Evolutionary conservation across 2,797 vertebrate genomes (phyloP), one percentile per base, ranked within the genome.

Genomic region (Rhinophrynus dorsalis): DNA sequence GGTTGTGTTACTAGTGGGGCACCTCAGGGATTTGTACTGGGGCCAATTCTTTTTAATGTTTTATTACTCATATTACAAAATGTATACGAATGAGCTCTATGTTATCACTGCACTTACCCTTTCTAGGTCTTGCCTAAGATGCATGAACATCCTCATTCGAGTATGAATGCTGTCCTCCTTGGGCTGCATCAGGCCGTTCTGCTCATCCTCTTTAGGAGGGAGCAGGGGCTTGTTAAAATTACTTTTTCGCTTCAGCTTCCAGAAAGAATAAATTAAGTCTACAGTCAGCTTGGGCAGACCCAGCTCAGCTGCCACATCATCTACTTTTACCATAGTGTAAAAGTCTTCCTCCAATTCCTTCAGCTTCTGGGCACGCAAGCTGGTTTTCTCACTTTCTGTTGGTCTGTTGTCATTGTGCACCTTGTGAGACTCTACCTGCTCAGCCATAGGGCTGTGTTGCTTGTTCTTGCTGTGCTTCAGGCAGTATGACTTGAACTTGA

Each of bases 101-200:
- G n/a, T n/a, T n/a, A 48, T 20, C 15, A 6, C 35, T 7, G 2
- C 9, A 64, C 88, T 89, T 88, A 99, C 97, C 92, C 97, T 92
- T 78, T 99, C 97, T 74, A 99, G 82, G 83, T 99, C 97, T 83
- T 99, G 97, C 1, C 97, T 89, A 65, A 99, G 91, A 72, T 99
- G 96, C 97, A 99, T 99, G 83, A 99, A 99, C 97, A 98, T 99
- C 77, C 95, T 91, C 96, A 99, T 98, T 75, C 97, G 94, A n/a
- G 95, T 97, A 79, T 98, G 96, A 80, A 99, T 94, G 82, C 90
- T 97, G 84, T 98, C 95, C 85, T 97, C 95, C 81, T 96, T 95
- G n/a, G 96, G 96, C 82, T 96, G 92, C 79, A 93, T 86, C 75
- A 96, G 86, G 78, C 94, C 84, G 79, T 95, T 95, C 86, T 94